Conservation (phyloP, 1,140 invertebrate genomes). For the Acromyrmex echinatior region DNA sequence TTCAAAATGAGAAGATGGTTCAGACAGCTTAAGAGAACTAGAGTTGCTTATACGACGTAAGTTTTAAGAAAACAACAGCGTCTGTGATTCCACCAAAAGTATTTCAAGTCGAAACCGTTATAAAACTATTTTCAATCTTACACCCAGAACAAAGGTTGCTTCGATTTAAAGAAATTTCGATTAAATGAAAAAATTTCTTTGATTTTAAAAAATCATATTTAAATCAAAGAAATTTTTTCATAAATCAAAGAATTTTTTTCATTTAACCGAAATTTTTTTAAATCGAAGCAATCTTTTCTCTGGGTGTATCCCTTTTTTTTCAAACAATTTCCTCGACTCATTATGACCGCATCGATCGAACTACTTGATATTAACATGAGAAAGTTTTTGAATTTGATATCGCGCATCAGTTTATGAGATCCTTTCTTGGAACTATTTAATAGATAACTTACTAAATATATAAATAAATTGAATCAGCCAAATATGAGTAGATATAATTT, state of each 20-base stretch:
- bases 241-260: no score
- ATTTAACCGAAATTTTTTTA: no score
- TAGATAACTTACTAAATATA: neutral
- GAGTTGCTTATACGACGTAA: conserved; percentile 45
- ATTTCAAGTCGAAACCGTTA: neutral
- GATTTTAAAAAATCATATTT: no score
- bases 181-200: no score
- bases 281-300: no score
- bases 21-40: conserved; percentile 39
- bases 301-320: neutral
- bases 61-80: conserved; percentile 44
- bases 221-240: no score
- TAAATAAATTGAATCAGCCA: neutral
- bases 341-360: neutral
- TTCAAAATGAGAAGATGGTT: conserved; percentile 46
- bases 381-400: neutral
- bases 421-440: neutral
- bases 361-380: neutral
- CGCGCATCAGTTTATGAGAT: neutral
- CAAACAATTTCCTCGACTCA: neutral
- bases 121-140: neutral
- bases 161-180: no score
- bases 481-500: neutral
- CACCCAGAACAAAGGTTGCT: no score
- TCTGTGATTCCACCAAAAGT: conserved; percentile 30